These are phyloP conservation scores for Liparis tanakae DNA, from an alignment of 2,797 vertebrate species.

Conservation along the genomic window DNA sequence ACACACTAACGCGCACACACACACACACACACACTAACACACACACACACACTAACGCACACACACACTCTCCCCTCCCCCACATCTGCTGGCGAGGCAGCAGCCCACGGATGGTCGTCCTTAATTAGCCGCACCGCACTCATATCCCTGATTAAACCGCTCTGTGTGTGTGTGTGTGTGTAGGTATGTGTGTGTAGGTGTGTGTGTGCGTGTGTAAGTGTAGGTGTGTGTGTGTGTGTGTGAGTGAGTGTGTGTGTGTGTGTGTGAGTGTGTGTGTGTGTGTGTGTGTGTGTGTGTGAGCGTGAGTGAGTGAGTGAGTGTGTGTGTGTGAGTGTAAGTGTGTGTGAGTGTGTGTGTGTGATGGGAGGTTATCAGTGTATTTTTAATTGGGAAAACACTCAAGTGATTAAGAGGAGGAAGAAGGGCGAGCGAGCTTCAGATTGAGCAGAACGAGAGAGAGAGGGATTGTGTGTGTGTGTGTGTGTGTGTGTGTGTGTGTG, in stretches of 20 bases:
- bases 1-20: background rate
- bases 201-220: slow-evolving; percentile 18
- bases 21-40: background rate
- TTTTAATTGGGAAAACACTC: too few relatives aligned
- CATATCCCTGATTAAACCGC: slow-evolving; percentile 70
- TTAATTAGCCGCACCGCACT: slow-evolving; percentile 79
- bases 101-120: slow-evolving; percentile 61
- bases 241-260: slow-evolving; percentile 17
- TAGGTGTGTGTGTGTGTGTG: slow-evolving; percentile 30
- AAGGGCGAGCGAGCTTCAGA: too few relatives aligned
- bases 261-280: slow-evolving; percentile 18
- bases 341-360: slow-evolving; percentile 18
- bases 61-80: slow-evolving; percentile 35
- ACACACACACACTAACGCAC: background rate
- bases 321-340: slow-evolving; percentile 16
- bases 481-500: slow-evolving; percentile 13
- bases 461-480: slow-evolving; percentile 30
- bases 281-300: slow-evolving; percentile 19
- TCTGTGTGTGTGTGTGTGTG: slow-evolving; percentile 18
- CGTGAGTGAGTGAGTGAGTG: slow-evolving; percentile 15
- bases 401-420: too few relatives aligned
- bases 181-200: slow-evolving; percentile 22
- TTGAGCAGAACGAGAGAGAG: too few relatives aligned
- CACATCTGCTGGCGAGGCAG: slow-evolving; percentile 64
- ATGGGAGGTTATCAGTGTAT: too few relatives aligned